Percentiles rank a stretch among this genome's conserved stretches.
These are phyloP conservation scores for Periophthalmus magnuspinnatus DNA, from an alignment of 2,797 vertebrate genomes.

Conservation along the genomic window DNA sequence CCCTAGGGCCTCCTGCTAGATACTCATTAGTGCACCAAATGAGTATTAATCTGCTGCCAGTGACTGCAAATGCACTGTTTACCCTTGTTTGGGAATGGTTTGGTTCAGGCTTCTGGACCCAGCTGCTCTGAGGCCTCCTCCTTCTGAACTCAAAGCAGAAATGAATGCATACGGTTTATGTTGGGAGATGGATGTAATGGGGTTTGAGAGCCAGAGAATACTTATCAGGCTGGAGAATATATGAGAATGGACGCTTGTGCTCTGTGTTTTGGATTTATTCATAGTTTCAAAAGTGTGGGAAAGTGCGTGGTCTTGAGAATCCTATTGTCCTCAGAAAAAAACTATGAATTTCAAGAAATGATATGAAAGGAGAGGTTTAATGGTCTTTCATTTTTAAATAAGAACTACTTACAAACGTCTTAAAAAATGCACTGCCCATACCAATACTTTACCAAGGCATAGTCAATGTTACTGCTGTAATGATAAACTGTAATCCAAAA, in stretches of 20 bases:
- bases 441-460: too few relatives aligned
- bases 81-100: slow-evolving; percentile 9
- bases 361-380: not conserved
- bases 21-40: slow-evolving; percentile 8
- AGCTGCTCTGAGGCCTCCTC: slow-evolving; percentile 1
- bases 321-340: not conserved
- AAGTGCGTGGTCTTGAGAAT: not conserved
- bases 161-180: slow-evolving; percentile 8
- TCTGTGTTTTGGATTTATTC: slow-evolving; percentile 5
- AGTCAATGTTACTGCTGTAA: too few relatives aligned
- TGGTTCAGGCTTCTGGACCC: not conserved
- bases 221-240: not conserved
- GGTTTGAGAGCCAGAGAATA: slow-evolving; percentile 5
- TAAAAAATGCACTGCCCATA: not conserved
- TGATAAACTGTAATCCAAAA: too few relatives aligned
- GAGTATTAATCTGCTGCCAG: slow-evolving; percentile 12
- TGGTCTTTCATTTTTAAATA: not conserved
- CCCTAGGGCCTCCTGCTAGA: not conserved
- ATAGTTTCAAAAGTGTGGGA: slow-evolving; percentile 1
- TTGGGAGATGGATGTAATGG: slow-evolving; percentile 3
- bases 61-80: slow-evolving; percentile 10
- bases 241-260: not conserved
- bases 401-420: not conserved
- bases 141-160: not conserved
- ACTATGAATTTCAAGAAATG: not conserved